Base-by-base conservation (phyloP, 2,888 invertebrate species). In the Cheilosia pagana region DNA sequence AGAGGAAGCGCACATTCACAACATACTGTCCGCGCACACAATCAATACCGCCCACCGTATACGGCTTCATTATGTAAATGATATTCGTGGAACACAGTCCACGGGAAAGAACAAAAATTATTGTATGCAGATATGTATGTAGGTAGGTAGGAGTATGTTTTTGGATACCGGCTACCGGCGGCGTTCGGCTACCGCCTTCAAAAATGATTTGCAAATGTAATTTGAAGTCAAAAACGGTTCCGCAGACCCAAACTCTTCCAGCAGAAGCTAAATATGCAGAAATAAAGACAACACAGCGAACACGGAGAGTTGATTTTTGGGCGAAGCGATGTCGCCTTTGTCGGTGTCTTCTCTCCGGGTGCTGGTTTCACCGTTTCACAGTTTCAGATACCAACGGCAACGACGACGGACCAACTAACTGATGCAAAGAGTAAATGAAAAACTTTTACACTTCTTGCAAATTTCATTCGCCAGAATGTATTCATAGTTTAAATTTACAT, bases 161-260 rank as follows among this genome's bases (percentile, higher is more conserved):
- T 28, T 8, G 31, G 31, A 21, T 62, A 45, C 50, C 59, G n/a
- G n/a, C n/a, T 8, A 28, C 8, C 28, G 28, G 23, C 28, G 28
- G 23, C 35, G 31, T 53, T 71, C 43, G n/a, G 70, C 39, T 31
- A 19, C 41, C 77, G 53, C 43, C 55, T 55, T 45, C 28, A 45
- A 77, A 72, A 72, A 77, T 78, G 78, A 78, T 78, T 82, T 72
- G 77, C 77, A 78, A 78, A 82, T 77, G 77, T 67, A 82, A 72
- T 77, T 67, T 78, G 62, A 74, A 79, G 79, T 65, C 72, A 67
- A 60, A 79, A 79, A 65, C 72, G 55, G 71, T 55, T 63, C n/a
- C 39, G 23, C 55, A 45, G 57, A 28, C 52, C 41, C n/a, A 68
- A 60, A 50, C 70, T 70, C 21, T 28, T 35, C 16, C 57, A 62